Percentiles rank a stretch among this genome's conserved stretches.
Evolutionary conservation across 2,113 vertebrate species (phyloP).

Genomic region (Podiceps cristatus): DNA sequence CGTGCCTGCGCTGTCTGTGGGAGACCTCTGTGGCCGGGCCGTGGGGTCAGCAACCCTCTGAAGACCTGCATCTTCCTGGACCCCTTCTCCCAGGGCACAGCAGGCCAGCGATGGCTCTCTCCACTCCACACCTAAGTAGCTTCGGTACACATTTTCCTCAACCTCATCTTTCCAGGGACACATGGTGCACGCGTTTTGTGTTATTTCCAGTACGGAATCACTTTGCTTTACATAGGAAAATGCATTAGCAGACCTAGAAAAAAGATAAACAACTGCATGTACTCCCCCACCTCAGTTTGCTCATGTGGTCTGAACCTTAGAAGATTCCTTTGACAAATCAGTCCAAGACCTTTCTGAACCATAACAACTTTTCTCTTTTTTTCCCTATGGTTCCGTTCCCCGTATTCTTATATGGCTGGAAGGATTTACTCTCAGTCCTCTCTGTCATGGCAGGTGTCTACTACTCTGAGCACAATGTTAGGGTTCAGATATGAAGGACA

Average conservation of each 20-base stretch:
- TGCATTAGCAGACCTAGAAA: neutral
- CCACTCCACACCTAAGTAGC: neutral
- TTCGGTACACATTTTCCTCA: neutral
- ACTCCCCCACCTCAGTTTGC: neutral
- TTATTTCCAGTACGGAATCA: neutral
- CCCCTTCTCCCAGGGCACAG: neutral
- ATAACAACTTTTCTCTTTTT: neutral
- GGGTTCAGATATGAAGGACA: neutral
- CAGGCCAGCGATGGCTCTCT: no score
- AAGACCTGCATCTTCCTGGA: neutral
- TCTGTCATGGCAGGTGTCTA: neutral
- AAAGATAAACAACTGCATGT: neutral
- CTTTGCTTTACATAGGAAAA: neutral
- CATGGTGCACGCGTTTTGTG: neutral
- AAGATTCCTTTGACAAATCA: neutral
- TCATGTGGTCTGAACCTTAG: neutral
- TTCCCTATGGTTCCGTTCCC: neutral
- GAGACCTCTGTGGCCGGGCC: neutral
- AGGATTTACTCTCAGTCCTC: neutral
- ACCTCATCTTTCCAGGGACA: neutral
- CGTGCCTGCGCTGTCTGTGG: neutral
- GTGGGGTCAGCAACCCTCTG: neutral
- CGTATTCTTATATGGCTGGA: neutral
- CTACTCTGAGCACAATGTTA: neutral
- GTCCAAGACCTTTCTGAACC: neutral